phyloP scores from a whole-genome alignment of 2,113 vertebrate species.

The Pelodiscus sinensis region DNA sequence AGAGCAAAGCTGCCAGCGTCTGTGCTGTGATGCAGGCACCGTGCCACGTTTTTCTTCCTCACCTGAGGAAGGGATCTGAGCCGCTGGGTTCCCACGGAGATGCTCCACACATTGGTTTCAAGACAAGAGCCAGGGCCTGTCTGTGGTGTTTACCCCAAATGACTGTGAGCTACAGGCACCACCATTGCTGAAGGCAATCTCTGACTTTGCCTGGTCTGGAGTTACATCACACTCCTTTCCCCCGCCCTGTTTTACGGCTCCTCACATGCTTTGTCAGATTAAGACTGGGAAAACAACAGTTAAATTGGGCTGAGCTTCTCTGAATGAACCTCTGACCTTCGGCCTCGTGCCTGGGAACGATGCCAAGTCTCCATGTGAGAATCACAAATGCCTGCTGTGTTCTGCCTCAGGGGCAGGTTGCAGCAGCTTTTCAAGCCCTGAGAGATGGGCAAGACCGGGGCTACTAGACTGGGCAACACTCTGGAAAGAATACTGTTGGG shows the following conservation, averaged over 20 bases:
- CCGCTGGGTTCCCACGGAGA: not conserved
- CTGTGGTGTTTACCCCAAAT: accelerated
- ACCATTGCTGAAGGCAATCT: accelerated
- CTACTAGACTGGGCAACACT: not conserved
- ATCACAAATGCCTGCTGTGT: not conserved
- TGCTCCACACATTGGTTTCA: accelerated
- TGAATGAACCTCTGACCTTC: constrained; percentile 12
- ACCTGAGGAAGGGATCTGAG: accelerated
- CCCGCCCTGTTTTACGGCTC: not conserved
- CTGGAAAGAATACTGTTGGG: not conserved
- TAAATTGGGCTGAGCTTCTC: not conserved
- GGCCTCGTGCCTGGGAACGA: not conserved
- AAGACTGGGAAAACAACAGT: not conserved
- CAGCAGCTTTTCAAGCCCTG: not conserved
- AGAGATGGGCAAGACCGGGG: not conserved
- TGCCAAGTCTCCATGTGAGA: not conserved
- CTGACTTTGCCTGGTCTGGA: not conserved
- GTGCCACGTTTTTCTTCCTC: accelerated
- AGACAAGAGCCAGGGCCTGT: accelerated
- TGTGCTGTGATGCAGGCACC: accelerated
- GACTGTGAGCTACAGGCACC: accelerated
- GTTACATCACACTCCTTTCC: constrained; percentile 12
- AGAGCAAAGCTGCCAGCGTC: not conserved
- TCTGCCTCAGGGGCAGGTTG: not conserved
- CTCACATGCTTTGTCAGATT: not conserved